phyloP scores from a whole-genome alignment of 2,797 vertebrate genomes.

The Gastrophryne carolinensis region DNA sequence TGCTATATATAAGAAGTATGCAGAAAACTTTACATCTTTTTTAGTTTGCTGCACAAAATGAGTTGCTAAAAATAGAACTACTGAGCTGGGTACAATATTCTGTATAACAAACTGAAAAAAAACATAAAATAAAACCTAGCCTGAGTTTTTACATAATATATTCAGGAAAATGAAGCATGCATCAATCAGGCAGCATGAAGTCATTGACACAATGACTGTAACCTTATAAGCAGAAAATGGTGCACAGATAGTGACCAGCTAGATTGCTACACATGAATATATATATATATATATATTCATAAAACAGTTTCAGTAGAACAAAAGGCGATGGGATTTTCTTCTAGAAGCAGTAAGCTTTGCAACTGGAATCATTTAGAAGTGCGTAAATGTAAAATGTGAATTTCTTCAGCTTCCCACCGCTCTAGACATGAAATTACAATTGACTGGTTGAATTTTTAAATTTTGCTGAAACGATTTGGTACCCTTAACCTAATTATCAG shows the following conservation, averaged over 20 bases:
- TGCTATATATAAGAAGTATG: not conserved
- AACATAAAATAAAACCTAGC: slow-evolving; percentile 12
- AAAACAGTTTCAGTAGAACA: not conserved
- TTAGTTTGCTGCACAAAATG: slow-evolving; percentile 10
- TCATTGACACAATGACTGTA: slow-evolving; percentile 36
- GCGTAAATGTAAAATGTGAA: not conserved
- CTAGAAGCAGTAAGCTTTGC: not conserved
- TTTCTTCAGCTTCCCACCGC: too few species aligned
- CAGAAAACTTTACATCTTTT: not conserved
- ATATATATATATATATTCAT: not conserved
- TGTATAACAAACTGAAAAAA: slow-evolving; percentile 1
- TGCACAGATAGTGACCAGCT: slow-evolving; percentile 23
- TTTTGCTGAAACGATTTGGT: too few species aligned
- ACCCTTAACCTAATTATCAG: too few species aligned
- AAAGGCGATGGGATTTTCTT: slow-evolving; percentile 1
- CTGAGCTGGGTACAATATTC: slow-evolving; percentile 25
- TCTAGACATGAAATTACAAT: too few species aligned
- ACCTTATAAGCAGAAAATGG: slow-evolving; percentile 25
- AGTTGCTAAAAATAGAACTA: slow-evolving; percentile 21
- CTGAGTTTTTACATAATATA: slow-evolving; percentile 29
- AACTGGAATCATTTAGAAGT: slow-evolving; percentile 36
- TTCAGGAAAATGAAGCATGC: slow-evolving; percentile 31
- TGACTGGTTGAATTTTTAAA: too few species aligned
- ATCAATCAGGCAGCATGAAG: slow-evolving; percentile 44
- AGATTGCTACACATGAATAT: not conserved